Conservation (phyloP, 2,113 vertebrate genomes). For the Pteropus alecto region DNA sequence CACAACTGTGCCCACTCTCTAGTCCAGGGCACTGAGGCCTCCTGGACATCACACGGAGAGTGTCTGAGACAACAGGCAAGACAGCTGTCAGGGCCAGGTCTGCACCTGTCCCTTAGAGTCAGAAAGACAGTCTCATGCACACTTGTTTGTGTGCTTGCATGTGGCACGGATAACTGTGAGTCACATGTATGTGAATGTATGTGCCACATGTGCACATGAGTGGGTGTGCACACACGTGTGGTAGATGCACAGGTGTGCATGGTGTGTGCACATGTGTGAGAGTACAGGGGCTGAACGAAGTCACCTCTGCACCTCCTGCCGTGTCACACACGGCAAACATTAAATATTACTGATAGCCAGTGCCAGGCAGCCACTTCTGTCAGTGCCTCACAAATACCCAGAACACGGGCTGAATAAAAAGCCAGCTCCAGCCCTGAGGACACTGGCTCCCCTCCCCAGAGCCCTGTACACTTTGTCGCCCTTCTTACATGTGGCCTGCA, state of each 20-base stretch:
- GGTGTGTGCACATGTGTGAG: not conserved
- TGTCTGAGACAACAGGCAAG: not conserved
- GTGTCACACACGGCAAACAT: not conserved
- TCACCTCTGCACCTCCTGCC: not conserved
- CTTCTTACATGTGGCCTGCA: not conserved
- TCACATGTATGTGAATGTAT: not conserved
- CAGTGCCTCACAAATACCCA: too few relatives aligned
- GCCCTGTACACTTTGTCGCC: too few relatives aligned
- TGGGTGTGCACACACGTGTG: not conserved
- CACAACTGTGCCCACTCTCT: not conserved
- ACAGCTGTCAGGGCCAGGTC: not conserved
- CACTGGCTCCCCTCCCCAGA: not conserved
- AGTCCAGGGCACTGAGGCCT: not conserved
- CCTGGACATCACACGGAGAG: not conserved
- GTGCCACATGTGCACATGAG: too few relatives aligned
- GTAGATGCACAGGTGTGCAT: not conserved
- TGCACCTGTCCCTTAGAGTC: not conserved
- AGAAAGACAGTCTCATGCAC: accelerated
- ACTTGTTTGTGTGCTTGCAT: accelerated
- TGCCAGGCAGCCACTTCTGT: not conserved
- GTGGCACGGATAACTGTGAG: not conserved
- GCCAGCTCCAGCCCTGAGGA: not conserved
- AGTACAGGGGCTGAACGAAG: accelerated
- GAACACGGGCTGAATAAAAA: accelerated
- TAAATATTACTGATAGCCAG: not conserved